These are phyloP conservation scores for Rhodophaea formosa DNA, from an alignment of 2,888 invertebrate species.

Conservation along the genomic window DNA sequence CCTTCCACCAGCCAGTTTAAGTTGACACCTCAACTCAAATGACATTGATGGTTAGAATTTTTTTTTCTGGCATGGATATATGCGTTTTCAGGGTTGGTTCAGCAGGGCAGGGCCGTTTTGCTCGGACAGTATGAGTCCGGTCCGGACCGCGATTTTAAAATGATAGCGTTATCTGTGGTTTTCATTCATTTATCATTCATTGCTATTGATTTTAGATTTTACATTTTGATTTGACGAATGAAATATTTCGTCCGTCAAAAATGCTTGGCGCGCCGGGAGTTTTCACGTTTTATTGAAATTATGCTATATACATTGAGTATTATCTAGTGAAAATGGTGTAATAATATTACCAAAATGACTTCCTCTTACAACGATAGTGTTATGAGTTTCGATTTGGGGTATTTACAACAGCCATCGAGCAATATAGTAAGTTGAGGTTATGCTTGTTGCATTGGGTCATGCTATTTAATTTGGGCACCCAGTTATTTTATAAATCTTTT, in stretches of 20 bases:
- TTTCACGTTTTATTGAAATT: constrained; percentile 9
- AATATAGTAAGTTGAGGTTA: constrained; percentile 56
- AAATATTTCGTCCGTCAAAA: constrained; percentile 1
- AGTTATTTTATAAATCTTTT: not conserved
- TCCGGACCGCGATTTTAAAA: too few relatives aligned
- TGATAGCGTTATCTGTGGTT: too few relatives aligned
- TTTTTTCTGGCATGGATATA: too few relatives aligned
- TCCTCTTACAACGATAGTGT: constrained; percentile 39
- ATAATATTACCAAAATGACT: constrained; percentile 32
- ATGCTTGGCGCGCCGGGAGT: constrained; percentile 25
- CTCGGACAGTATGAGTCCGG: too few relatives aligned
- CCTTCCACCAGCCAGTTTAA: too few relatives aligned
- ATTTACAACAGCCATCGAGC: constrained; percentile 41
- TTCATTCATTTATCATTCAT: too few relatives aligned
- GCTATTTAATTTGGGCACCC: not conserved
- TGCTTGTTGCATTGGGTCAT: constrained; percentile 8
- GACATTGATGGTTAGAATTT: not conserved
- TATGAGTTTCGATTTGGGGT: constrained; percentile 57
- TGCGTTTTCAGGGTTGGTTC: too few relatives aligned
- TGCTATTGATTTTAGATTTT: too few relatives aligned
- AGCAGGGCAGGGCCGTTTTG: too few relatives aligned
- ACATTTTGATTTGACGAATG: too few relatives aligned
- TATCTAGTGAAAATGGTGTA: not conserved
- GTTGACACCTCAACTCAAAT: not conserved
- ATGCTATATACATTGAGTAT: not conserved